Percentiles rank a stretch among this genome's conserved stretches.
Conservation (phyloP, 1,140 invertebrate species). For the Rhynchophorus ferrugineus region DNA sequence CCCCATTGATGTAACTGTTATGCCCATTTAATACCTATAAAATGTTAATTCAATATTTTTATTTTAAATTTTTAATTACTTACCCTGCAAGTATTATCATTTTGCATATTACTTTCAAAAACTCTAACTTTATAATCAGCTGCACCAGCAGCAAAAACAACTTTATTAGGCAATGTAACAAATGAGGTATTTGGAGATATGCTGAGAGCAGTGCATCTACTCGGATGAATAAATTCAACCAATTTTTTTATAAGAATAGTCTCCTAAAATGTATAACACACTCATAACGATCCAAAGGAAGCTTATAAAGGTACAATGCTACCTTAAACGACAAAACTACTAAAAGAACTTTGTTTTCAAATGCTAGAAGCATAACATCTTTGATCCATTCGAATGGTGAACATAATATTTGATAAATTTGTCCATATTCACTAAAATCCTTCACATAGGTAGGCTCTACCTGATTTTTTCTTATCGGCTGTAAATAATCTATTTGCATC, state of each 20-base stretch:
- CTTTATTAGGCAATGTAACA: slow-evolving; percentile 49
- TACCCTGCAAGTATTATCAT: slow-evolving; percentile 44
- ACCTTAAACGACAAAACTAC: slow-evolving; percentile 30
- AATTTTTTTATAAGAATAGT: slow-evolving; percentile 28
- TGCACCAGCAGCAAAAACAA: slow-evolving; percentile 50
- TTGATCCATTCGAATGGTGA: slow-evolving; percentile 38
- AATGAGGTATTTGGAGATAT: slow-evolving; percentile 58
- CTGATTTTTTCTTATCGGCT: slow-evolving; percentile 12
- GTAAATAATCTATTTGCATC: slow-evolving; percentile 9
- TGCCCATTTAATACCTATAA: slow-evolving; percentile 57
- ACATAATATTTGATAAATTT: slow-evolving; percentile 33
- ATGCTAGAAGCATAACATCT: slow-evolving; percentile 37
- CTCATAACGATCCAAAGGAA: neutral
- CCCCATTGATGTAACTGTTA: slow-evolving; percentile 60
- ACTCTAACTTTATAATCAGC: slow-evolving; percentile 50
- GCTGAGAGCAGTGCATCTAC: slow-evolving; percentile 46
- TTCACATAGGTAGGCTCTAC: slow-evolving; percentile 21
- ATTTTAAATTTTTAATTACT: slow-evolving; percentile 10
- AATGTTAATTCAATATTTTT: slow-evolving; percentile 1
- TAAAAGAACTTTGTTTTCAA: slow-evolving; percentile 33
- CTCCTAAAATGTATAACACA: slow-evolving; percentile 29
- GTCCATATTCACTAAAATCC: slow-evolving; percentile 32
- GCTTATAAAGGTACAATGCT: slow-evolving; percentile 6
- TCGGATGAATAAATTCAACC: slow-evolving; percentile 45
- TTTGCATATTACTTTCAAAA: slow-evolving; percentile 49